phyloP scores from a whole-genome alignment of 2,797 vertebrate genomes.

The Fistularia tabacaria region DNA sequence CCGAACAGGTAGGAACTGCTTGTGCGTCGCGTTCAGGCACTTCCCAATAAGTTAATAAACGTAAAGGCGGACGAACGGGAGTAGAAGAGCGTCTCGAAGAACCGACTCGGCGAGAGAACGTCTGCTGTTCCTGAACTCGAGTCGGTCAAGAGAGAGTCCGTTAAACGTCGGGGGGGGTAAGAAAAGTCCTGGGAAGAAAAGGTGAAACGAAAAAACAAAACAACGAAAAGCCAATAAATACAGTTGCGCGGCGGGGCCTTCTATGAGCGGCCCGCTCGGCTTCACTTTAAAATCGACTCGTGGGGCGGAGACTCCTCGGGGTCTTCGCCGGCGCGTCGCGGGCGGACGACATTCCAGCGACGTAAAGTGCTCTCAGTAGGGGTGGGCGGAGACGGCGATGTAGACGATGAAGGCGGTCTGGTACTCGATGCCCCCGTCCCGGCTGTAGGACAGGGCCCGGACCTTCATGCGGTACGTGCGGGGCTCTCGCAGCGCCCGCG shows the following conservation, averaged over 20 bases:
- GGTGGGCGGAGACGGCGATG: constrained; percentile 93
- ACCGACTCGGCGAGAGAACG: too few relatives aligned
- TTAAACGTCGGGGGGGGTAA: too few relatives aligned
- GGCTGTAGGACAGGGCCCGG: constrained; percentile 85
- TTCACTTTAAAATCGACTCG: too few relatives aligned
- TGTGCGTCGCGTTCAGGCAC: constrained; percentile 62
- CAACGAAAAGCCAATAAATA: constrained; percentile 33
- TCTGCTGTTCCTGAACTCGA: too few relatives aligned
- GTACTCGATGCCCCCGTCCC: constrained; percentile 85
- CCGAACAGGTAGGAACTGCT: constrained; percentile 26
- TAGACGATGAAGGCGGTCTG: constrained; percentile 97
- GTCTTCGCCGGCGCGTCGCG: background rate
- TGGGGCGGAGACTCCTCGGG: background rate
- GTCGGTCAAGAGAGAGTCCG: too few relatives aligned
- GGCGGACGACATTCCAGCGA: constrained; percentile 1
- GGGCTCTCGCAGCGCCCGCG: constrained; percentile 77
- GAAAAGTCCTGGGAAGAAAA: constrained; percentile 4
- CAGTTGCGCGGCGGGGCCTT: too few relatives aligned
- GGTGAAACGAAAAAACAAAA: constrained; percentile 21
- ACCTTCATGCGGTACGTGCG: constrained; percentile 93
- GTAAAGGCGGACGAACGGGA: constrained; percentile 46
- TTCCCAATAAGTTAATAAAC: constrained; percentile 76
- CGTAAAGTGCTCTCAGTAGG: constrained; percentile 83
- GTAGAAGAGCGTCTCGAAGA: too few relatives aligned
- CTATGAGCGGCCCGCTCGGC: too few relatives aligned